phyloP scores from a whole-genome alignment of 2,797 vertebrate genomes.

The Neosilurus hyrtlii region DNA sequence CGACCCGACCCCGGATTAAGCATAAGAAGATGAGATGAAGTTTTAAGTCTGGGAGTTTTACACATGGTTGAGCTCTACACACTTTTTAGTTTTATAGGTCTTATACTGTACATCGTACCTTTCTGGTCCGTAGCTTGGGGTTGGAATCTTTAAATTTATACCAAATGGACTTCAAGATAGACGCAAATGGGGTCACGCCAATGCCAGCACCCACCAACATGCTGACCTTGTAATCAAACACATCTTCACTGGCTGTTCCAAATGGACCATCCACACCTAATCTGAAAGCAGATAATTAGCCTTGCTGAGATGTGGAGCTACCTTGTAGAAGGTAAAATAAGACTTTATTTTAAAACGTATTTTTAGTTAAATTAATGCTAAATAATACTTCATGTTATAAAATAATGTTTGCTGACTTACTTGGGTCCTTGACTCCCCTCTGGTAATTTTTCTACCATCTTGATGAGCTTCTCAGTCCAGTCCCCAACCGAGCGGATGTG shows the following conservation, averaged over 20 bases:
- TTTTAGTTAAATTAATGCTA: background rate
- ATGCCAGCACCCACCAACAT: constrained; percentile 90
- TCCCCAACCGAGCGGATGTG: constrained; percentile 83
- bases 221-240: constrained; percentile 89
- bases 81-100: background rate
- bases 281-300: constrained; percentile 61
- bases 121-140: constrained; percentile 81
- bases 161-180: constrained; percentile 93
- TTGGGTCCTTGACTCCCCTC: constrained; percentile 75
- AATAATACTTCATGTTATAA: background rate
- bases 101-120: constrained; percentile 67
- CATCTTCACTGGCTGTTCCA: constrained; percentile 89
- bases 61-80: background rate
- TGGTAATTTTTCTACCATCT: constrained; percentile 69
- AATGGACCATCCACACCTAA: constrained; percentile 89
- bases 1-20: no score
- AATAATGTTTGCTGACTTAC: constrained; percentile 61
- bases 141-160: constrained; percentile 86
- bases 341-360: background rate
- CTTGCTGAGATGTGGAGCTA: background rate
- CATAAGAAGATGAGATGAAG: no score
- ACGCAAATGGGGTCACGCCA: constrained; percentile 90
- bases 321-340: background rate
- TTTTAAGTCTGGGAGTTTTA: background rate
- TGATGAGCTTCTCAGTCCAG: constrained; percentile 85